Evolutionary conservation across 2,113 vertebrate species (phyloP).

Genomic region (Engystomops pustulosus): DNA sequence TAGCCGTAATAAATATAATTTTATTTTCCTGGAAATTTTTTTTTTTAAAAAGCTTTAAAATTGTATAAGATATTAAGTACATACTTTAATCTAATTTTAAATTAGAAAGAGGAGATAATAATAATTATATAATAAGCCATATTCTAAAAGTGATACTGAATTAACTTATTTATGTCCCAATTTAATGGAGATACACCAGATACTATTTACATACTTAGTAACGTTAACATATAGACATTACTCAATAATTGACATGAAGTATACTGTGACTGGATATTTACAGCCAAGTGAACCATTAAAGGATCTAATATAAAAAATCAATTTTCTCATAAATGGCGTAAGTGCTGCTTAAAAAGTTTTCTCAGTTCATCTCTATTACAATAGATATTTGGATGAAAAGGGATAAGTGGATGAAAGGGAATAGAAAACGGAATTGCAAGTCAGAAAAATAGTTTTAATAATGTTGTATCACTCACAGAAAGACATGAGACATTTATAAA

Average conservation of each 20-base stretch:
- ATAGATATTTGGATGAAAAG: constrained; percentile 21
- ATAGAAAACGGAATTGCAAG: constrained; percentile 34
- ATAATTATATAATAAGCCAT: constrained; percentile 31
- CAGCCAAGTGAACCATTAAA: constrained; percentile 49
- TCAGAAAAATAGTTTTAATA: neutral
- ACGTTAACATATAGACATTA: constrained; percentile 1
- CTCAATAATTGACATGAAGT: constrained; percentile 21
- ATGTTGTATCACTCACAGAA: too few relatives aligned
- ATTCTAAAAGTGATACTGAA: constrained; percentile 20
- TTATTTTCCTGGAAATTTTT: too few relatives aligned
- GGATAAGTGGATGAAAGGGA: constrained; percentile 5
- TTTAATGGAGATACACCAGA: constrained; percentile 47
- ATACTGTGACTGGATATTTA: constrained; percentile 21
- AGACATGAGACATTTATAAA: too few relatives aligned
- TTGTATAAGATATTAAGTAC: neutral
- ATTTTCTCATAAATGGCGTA: constrained; percentile 32
- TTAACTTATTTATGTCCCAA: constrained; percentile 30
- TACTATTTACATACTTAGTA: constrained; percentile 42
- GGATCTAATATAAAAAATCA: constrained; percentile 37
- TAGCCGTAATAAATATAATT: too few relatives aligned
- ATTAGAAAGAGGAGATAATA: constrained; percentile 31
- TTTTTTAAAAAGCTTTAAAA: too few relatives aligned
- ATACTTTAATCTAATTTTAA: neutral
- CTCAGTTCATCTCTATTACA: constrained; percentile 27
- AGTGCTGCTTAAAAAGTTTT: constrained; percentile 28